Evolutionary conservation across 2,113 vertebrate species (phyloP), one percentile per base, ranked within the genome.

Genomic region (Hippocampus guttulatus): DNA sequence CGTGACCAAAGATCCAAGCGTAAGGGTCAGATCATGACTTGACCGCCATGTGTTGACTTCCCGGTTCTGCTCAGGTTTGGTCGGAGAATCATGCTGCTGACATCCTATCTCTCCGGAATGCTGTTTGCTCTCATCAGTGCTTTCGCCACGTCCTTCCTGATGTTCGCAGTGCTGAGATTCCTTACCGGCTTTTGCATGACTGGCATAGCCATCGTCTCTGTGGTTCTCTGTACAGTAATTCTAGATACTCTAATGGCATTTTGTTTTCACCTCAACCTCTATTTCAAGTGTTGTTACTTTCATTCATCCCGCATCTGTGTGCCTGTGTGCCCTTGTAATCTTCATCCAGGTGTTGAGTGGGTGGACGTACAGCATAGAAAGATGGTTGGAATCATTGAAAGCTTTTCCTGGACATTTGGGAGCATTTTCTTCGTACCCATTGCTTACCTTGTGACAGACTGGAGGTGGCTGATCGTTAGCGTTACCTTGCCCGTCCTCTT

Each of bases 151-250:
- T 83, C 90, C 11, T 89, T 89, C 5, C 1, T 83, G 45, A 92
- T 93, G 91, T 93, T 92, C 16, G 75, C 62, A 0, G 84, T 88
- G 64, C 68, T 92, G 71, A 80, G 92, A 81, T 92, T 92, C 80
- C 84, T 91, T 80, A 92, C 92, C 0, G 92, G 92, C 6, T 88
- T 93, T 55, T 81, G 81, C 73, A 89, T 92, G 74, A 92, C 85
- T 3, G 92, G 92, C 76, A 91, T 90, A 21, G 30, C 87, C 82
- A 92, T 92, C 15, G 58, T 92, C 57, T 86, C 90, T 55, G 3
- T 75, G 23, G 89, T 90, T 25, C 89, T 93, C 14, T 64, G 63
- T 64, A 60, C 27, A 87, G 92, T 93, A 63, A 92, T 71, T 71
- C 61, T 33, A 43, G 18, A 69, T 45, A 21, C 21, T 45, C 21